phyloP scores from a whole-genome alignment of 2,113 vertebrate genomes.

The Apus apus region DNA sequence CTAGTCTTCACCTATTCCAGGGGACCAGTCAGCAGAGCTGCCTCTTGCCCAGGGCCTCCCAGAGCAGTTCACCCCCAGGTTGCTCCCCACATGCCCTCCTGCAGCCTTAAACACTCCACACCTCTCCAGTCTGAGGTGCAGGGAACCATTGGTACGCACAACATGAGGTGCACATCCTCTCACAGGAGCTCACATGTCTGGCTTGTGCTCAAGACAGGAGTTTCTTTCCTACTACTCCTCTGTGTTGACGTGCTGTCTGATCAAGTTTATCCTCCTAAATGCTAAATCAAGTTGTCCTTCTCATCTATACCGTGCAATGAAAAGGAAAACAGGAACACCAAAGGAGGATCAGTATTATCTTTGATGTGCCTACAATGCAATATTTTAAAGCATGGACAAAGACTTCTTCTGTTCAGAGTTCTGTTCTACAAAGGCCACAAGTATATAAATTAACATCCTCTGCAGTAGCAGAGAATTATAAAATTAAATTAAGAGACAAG shows the following conservation, averaged over 20 bases:
- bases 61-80: fast-evolving
- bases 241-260: background rate
- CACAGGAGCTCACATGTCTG: background rate
- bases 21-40: background rate
- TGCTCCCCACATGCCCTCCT: too few relatives aligned
- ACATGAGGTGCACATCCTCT: background rate
- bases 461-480: fast-evolving
- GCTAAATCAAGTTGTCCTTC: background rate
- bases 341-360: background rate
- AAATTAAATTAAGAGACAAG: constrained; percentile 33
- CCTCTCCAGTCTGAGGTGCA: fast-evolving
- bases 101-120: fast-evolving
- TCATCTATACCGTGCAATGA: background rate
- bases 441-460: background rate
- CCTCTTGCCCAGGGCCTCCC: background rate
- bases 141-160: background rate
- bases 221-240: background rate
- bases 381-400: background rate
- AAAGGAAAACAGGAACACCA: background rate
- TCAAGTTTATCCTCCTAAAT: background rate
- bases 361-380: fast-evolving
- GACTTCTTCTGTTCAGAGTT: background rate
- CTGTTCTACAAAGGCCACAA: background rate
- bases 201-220: background rate
- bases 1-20: background rate